Evolutionary conservation across 2,888 invertebrate genomes (phyloP), one percentile per base, ranked within the genome.

Genomic region (Dasypogon diadema): DNA sequence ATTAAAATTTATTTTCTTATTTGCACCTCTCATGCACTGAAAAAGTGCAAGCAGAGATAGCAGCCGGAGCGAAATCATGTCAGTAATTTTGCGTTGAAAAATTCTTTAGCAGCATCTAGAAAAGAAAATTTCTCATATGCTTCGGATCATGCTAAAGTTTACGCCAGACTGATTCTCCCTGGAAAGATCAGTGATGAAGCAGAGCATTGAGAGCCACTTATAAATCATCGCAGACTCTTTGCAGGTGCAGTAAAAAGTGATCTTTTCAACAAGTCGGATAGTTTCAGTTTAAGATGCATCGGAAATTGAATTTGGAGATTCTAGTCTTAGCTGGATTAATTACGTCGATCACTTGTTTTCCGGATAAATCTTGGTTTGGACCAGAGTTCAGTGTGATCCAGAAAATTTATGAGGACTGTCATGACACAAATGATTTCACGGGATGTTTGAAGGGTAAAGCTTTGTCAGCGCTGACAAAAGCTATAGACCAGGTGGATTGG

Each of bases 361-460:
- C 70, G 6, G 79, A 79, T 34, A 74, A 48, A 68, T 78, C 63
- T 74, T 88, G 88, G 88, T 87, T 88, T 68, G 87, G 88, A 34
- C 88, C 90, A 2, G 90, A 90, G 81, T 87, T 90, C 81, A 84
- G 87, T 77, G 86, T 90, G 78, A 85, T 89, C 80, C 88, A 89
- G 81, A 89, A 89, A 83, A 88, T 90, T 80, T 91, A 90, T 81
- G 90, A 90, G 79, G 90, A 90, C 81, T 91, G 90, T 83, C 89
- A 89, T 85, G 85, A 87, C 77, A 89, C 88, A 79, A 88, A 88
- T 81, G 90, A 90, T 81, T 87, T 90, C 81, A 87, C 89, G 74
- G 87, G 86, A 81, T 91, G 91, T 82, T 86, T 91, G 72, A 91
- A 90, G 83, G 88, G 89, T 79, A 90, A 90, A 81, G 90, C 90